These are phyloP conservation scores for Phoeniculus purpureus DNA, from an alignment of 2,797 vertebrate species.

Conservation along the genomic window DNA sequence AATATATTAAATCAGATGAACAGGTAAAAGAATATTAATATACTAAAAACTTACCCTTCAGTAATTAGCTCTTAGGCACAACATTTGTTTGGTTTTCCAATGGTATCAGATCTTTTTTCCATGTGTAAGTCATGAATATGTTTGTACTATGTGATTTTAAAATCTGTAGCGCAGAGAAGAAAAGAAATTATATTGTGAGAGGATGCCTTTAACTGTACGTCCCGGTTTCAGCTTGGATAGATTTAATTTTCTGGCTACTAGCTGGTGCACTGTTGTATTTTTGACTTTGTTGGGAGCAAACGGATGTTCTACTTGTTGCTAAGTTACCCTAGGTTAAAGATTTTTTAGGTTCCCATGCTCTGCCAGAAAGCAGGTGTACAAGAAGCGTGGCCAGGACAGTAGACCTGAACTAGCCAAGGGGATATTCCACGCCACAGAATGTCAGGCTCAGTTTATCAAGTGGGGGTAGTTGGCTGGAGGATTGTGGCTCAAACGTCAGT, in stretches of 20 bases:
- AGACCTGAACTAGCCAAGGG: neutral
- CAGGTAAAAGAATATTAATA: neutral
- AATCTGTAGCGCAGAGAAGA: neutral
- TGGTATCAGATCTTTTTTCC: conserved; percentile 6
- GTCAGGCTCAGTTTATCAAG: neutral
- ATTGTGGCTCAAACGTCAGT: neutral
- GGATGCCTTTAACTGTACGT: neutral
- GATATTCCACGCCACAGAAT: neutral
- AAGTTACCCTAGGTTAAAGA: neutral
- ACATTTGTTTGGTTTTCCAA: neutral
- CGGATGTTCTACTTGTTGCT: neutral
- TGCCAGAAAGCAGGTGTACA: neutral
- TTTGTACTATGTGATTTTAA: conserved; percentile 47
- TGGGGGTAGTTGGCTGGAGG: neutral
- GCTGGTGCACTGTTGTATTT: neutral
- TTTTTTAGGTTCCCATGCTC: neutral
- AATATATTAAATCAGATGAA: neutral
- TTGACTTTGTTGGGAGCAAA: neutral
- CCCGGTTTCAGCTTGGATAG: neutral
- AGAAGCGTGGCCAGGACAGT: neutral
- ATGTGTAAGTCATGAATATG: conserved; percentile 34
- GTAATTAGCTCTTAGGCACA: conserved; percentile 9
- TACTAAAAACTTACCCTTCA: neutral
- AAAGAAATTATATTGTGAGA: neutral
- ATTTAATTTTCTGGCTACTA: neutral